Conservation (phyloP, 1,140 invertebrate genomes). For the Nylanderia fulva region DNA sequence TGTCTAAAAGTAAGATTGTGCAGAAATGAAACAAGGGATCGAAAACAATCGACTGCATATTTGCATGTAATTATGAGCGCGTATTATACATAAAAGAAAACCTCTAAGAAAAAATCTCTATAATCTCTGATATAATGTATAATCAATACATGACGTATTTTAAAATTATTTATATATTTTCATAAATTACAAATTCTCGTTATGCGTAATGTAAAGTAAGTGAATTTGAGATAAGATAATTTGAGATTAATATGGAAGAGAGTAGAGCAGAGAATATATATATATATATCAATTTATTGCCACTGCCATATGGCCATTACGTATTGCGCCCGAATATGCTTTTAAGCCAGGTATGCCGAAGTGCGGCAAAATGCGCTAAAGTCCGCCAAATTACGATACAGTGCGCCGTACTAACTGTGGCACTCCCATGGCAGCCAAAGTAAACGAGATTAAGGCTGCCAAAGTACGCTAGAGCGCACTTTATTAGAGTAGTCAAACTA, state of each 20-base stretch:
- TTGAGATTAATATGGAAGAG: not conserved
- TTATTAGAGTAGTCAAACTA: slow-evolving; percentile 61
- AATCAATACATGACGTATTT: not conserved
- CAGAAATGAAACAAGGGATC: not conserved
- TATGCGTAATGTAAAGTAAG: not conserved
- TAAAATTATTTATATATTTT: not conserved
- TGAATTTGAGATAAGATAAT: slow-evolving; percentile 23
- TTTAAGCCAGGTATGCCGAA: slow-evolving; percentile 46
- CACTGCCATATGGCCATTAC: slow-evolving; percentile 7
- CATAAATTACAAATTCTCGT: not conserved
- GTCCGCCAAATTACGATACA: slow-evolving; percentile 52
- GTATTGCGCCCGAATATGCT: slow-evolving; percentile 27
- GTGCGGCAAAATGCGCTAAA: slow-evolving; percentile 44
- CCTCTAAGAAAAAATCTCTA: too few species aligned
- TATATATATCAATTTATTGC: slow-evolving; percentile 8
- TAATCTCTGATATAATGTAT: too few species aligned
- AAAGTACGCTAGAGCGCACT: slow-evolving; percentile 56
- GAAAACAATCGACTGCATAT: not conserved
- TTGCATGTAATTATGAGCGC: not conserved
- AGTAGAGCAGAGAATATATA: not conserved
- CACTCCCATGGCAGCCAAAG: slow-evolving; percentile 37
- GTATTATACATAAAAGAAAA: not conserved
- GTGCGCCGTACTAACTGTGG: slow-evolving; percentile 41
- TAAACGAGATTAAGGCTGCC: slow-evolving; percentile 58
- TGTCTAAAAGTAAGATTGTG: slow-evolving; percentile 25